These are phyloP conservation scores for Anas bernieri DNA, from an alignment of 2,797 vertebrate species.

Conservation along the genomic window DNA sequence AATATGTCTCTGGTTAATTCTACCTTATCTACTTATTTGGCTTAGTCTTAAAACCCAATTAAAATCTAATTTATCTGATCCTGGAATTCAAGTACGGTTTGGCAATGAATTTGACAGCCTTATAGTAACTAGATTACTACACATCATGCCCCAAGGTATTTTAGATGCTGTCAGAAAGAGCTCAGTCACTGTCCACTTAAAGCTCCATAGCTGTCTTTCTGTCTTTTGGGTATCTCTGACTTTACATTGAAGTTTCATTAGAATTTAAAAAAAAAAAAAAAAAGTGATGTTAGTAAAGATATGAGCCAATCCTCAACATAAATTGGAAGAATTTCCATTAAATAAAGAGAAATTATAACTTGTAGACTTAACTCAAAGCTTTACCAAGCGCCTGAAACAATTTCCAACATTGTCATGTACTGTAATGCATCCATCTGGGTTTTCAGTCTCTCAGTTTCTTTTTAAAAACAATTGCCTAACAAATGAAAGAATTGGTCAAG, in stretches of 20 bases:
- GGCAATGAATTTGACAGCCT: slow-evolving; percentile 72
- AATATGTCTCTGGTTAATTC: slow-evolving; percentile 84
- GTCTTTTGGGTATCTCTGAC: background rate
- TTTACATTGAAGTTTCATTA: background rate
- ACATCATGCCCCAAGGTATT: slow-evolving; percentile 54
- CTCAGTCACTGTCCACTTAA: slow-evolving; percentile 45
- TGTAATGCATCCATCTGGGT: no score
- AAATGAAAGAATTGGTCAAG: background rate
- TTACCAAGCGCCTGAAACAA: background rate
- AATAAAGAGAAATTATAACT: background rate
- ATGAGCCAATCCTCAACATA: background rate
- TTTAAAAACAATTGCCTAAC: background rate
- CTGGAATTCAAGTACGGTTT: slow-evolving; percentile 78
- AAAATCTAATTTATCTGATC: slow-evolving; percentile 86
- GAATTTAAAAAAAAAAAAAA: background rate
- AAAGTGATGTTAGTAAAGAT: background rate
- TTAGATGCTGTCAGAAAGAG: slow-evolving; percentile 36
- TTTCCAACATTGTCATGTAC: background rate
- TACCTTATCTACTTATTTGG: slow-evolving; percentile 82
- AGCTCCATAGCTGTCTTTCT: background rate
- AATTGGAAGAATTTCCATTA: background rate
- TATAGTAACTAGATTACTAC: slow-evolving; percentile 58
- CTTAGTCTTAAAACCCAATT: slow-evolving; percentile 87
- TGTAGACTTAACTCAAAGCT: background rate
- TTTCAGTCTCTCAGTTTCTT: background rate